These are phyloP conservation scores for Oxycera nigricornis DNA, from an alignment of 2,888 invertebrate genomes.

Conservation along the genomic window DNA sequence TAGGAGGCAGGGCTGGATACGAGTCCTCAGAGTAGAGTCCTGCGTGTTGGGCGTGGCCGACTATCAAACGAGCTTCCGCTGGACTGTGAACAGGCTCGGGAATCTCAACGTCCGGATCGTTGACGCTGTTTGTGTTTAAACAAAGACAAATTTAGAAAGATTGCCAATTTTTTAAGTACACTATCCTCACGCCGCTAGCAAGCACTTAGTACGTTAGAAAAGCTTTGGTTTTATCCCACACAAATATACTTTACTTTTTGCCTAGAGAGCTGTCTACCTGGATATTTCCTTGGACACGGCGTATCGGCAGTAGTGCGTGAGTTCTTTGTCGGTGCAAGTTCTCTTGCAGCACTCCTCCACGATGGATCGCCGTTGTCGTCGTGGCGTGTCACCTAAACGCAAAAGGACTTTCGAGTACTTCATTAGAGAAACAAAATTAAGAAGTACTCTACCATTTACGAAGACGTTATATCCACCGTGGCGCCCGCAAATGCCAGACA, in stretches of 20 bases:
- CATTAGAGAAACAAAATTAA: neutral
- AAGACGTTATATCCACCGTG: neutral
- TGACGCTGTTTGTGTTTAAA: neutral
- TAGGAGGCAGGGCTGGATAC: neutral
- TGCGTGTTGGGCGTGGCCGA: too few species aligned
- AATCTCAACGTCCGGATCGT: neutral
- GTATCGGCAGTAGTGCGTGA: conserved; percentile 34
- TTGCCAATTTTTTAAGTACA: too few species aligned
- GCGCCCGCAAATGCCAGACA: neutral
- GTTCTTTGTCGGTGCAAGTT: conserved; percentile 24
- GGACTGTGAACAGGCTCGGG: neutral
- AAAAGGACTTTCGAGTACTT: neutral
- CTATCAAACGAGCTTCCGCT: too few species aligned
- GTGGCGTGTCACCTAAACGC: conserved; percentile 4
- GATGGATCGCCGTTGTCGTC: conserved; percentile 32
- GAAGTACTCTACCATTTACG: too few species aligned
- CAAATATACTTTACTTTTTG: neutral
- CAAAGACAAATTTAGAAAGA: too few species aligned
- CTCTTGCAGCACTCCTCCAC: conserved; percentile 42
- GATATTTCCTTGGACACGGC: conserved; percentile 5
- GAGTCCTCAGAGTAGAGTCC: too few species aligned
- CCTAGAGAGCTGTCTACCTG: neutral
- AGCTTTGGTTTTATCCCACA: too few species aligned
- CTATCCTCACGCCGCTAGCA: too few species aligned
- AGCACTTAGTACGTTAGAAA: too few species aligned